A percentile compares a stretch with the other conserved stretches of the same genome.
phyloP scores from a whole-genome alignment of 2,888 invertebrate genomes.

The Microctonus brassicae region DNA sequence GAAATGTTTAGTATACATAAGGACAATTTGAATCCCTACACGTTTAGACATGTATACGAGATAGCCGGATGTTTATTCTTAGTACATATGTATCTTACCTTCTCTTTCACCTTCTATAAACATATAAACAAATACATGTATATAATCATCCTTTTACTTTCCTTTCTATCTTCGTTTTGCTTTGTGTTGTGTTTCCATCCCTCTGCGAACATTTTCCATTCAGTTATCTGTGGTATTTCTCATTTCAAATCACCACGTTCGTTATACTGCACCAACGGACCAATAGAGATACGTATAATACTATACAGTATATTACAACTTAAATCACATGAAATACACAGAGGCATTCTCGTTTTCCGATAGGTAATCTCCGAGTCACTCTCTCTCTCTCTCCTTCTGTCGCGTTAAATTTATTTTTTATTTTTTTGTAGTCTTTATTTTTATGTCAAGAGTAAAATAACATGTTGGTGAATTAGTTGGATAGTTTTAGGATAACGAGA shows the following conservation, averaged over 20 bases:
- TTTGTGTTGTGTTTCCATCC: slow-evolving; percentile 49
- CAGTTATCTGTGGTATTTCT: slow-evolving; percentile 61
- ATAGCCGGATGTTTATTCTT: slow-evolving; percentile 44
- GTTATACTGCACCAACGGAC: slow-evolving; percentile 53
- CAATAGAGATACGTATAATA: slow-evolving; percentile 44
- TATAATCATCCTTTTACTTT: neutral
- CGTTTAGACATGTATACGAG: neutral
- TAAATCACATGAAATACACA: slow-evolving; percentile 33
- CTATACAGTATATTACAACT: slow-evolving; percentile 12
- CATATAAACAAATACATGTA: too few species aligned
- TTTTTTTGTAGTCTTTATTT: slow-evolving; percentile 10
- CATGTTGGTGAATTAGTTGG: slow-evolving; percentile 10
- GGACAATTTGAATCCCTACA: neutral
- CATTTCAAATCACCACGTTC: slow-evolving; percentile 50
- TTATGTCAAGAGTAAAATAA: slow-evolving; percentile 3
- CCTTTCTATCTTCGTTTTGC: neutral
- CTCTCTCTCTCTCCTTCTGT: slow-evolving; percentile 5
- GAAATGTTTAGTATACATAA: neutral
- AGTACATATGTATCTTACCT: too few species aligned
- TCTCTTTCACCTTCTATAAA: too few species aligned
- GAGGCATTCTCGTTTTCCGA: slow-evolving; percentile 19
- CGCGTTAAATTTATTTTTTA: slow-evolving; percentile 28
- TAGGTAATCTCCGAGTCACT: slow-evolving; percentile 43
- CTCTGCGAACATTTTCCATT: slow-evolving; percentile 57
- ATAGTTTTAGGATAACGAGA: slow-evolving; percentile 6